Conservation (phyloP, 2,797 vertebrate species). For the Silurus lanzhouensis region DNA sequence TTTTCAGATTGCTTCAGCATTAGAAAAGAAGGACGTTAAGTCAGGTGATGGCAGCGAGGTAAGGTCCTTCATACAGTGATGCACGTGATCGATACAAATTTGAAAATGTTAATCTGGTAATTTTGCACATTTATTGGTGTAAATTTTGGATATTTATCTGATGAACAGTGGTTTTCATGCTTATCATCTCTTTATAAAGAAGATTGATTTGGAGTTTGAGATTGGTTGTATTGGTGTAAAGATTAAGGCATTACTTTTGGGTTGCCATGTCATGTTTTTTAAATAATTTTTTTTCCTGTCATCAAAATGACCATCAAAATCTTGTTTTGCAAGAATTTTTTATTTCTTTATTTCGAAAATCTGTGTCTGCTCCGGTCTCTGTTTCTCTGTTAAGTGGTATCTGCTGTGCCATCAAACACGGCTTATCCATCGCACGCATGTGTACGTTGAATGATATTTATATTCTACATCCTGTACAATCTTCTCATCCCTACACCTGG, state of each 20-base stretch:
- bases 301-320: neutral
- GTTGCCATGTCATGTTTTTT: neutral
- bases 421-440: conserved; percentile 22
- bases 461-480: conserved; percentile 51
- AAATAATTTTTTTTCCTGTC: neutral
- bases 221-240: neutral
- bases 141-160: neutral
- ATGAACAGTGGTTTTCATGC: neutral
- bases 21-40: conserved; percentile 72
- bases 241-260: neutral
- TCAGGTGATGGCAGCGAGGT: conserved; percentile 69
- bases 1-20: conserved; percentile 82
- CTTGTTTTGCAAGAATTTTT: neutral
- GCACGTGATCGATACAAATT: neutral
- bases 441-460: conserved; percentile 16
- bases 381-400: neutral
- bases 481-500: conserved; percentile 49
- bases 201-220: neutral
- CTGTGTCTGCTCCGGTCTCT: neutral
- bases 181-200: neutral
- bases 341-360: neutral
- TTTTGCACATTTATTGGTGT: neutral
- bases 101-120: neutral
- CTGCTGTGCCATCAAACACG: neutral
- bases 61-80: neutral